phyloP scores from a whole-genome alignment of 1,140 invertebrate genomes.

The Conopomorpha cramerella region DNA sequence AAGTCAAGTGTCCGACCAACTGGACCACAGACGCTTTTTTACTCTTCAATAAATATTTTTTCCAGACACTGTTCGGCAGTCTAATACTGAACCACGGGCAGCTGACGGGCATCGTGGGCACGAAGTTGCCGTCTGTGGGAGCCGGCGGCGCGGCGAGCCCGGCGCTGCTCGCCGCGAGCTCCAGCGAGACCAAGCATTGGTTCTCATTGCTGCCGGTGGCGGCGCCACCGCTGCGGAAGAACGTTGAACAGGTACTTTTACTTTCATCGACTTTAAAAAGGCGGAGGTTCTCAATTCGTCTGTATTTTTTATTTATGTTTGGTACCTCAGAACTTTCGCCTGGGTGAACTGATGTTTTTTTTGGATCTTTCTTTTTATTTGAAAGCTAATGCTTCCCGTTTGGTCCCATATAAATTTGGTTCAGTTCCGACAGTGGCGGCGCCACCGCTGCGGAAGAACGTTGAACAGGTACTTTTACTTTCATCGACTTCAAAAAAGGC shows the following conservation, averaged over 20 bases:
- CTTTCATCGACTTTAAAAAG: no score
- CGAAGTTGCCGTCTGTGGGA: constrained; percentile 32
- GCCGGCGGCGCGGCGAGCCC: constrained; percentile 61
- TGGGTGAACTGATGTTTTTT: no score
- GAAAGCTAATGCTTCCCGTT: no score
- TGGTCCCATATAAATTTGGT: no score
- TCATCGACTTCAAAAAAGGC: no score
- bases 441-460: constrained; percentile 46
- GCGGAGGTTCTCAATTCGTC: no score
- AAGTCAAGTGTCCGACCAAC: no score
- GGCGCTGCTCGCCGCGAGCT: constrained; percentile 60
- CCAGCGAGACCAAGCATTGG: constrained; percentile 62
- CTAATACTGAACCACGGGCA: constrained; percentile 59
- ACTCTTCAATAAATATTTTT: constrained; percentile 1
- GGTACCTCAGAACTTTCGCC: no score
- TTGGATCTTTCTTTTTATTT: no score
- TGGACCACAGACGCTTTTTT: no score
- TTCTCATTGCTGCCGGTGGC: constrained; percentile 75
- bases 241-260: constrained; percentile 47
- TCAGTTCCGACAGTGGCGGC: constrained; percentile 71
- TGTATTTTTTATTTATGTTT: no score
- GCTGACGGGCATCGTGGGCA: constrained; percentile 41
- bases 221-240: constrained; percentile 46
- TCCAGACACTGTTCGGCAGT: constrained; percentile 58
- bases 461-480: constrained; percentile 39